Evolutionary conservation across 2,888 invertebrate genomes (phyloP).

Genomic region (Lomographa bimaculata): DNA sequence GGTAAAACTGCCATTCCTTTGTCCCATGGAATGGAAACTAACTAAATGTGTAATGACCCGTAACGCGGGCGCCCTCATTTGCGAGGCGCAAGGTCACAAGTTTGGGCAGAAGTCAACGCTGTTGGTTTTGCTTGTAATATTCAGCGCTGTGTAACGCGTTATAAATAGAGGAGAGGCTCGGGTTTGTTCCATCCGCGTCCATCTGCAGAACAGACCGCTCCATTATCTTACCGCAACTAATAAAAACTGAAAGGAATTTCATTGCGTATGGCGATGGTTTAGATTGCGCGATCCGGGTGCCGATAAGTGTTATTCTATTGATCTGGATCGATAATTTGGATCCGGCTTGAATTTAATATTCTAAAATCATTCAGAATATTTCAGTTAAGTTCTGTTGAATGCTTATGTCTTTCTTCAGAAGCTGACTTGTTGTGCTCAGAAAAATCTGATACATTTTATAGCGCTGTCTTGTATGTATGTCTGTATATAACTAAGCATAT

Average conservation of each 20-base stretch:
- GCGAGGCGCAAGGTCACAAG: slow-evolving; percentile 28
- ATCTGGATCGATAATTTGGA: background rate
- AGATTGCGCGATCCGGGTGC: slow-evolving; percentile 17
- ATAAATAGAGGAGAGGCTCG: slow-evolving; percentile 73
- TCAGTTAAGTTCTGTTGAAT: too few species aligned
- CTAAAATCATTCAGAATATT: too few species aligned
- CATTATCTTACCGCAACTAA: slow-evolving; percentile 76
- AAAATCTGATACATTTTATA: too few species aligned
- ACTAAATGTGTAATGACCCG: slow-evolving; percentile 29
- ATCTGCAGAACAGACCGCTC: slow-evolving; percentile 67
- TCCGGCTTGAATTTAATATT: too few species aligned
- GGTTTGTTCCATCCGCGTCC: slow-evolving; percentile 63
- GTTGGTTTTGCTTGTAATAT: slow-evolving; percentile 71
- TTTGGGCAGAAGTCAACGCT: slow-evolving; percentile 52
- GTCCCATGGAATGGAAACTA: slow-evolving; percentile 7
- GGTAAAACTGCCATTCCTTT: slow-evolving; percentile 6
- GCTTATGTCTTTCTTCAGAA: too few species aligned
- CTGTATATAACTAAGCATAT: too few species aligned
- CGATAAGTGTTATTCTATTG: slow-evolving; percentile 8
- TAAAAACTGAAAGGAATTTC: slow-evolving; percentile 76
- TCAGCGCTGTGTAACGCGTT: slow-evolving; percentile 68
- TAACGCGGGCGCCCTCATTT: slow-evolving; percentile 24
- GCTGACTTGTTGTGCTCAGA: too few species aligned
- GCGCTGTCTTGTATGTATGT: too few species aligned
- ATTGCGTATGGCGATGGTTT: slow-evolving; percentile 43